These are phyloP conservation scores for Chymomyza costata DNA, from an alignment of 1,140 invertebrate species.

Conservation along the genomic window DNA sequence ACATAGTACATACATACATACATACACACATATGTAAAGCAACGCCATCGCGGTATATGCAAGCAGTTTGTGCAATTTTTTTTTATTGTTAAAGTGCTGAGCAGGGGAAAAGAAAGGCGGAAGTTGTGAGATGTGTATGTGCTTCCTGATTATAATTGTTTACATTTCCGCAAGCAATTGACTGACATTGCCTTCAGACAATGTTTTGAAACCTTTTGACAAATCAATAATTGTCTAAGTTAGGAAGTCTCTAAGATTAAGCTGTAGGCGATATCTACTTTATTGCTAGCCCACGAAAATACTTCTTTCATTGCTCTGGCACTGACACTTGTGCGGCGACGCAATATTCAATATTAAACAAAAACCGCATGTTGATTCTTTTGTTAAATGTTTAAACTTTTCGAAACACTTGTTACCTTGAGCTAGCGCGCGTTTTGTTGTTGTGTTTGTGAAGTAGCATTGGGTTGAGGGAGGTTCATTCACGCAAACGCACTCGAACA, in stretches of 20 bases:
- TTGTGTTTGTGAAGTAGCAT: conserved; percentile 29
- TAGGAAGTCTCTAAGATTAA: conserved; percentile 2
- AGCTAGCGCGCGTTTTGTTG: conserved; percentile 21
- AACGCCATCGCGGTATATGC: no score
- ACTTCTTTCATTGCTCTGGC: conserved; percentile 1
- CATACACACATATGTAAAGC: no score
- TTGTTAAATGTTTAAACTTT: conserved; percentile 37
- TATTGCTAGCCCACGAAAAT: not conserved
- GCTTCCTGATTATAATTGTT: conserved; percentile 47
- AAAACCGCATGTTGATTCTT: conserved; percentile 47
- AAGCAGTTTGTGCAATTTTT: no score
- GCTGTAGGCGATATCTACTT: no score
- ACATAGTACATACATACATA: not conserved
- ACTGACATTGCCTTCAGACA: no score
- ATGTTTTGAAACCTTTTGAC: conserved; percentile 45
- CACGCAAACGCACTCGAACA: conserved; percentile 25
- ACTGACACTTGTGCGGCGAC: conserved; percentile 13
- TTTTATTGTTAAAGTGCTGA: not conserved
- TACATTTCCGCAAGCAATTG: conserved; percentile 41
- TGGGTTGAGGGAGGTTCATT: conserved; percentile 68
- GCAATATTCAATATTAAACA: conserved; percentile 27
- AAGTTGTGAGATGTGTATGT: conserved; percentile 19
- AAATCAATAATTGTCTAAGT: conserved; percentile 59
- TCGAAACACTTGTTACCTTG: conserved; percentile 68
- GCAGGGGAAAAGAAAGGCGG: conserved; percentile 50